Evolutionary conservation across 2,888 invertebrate species (phyloP), one percentile per base, ranked within the genome.

Genomic region (Ptilodon capucinus): DNA sequence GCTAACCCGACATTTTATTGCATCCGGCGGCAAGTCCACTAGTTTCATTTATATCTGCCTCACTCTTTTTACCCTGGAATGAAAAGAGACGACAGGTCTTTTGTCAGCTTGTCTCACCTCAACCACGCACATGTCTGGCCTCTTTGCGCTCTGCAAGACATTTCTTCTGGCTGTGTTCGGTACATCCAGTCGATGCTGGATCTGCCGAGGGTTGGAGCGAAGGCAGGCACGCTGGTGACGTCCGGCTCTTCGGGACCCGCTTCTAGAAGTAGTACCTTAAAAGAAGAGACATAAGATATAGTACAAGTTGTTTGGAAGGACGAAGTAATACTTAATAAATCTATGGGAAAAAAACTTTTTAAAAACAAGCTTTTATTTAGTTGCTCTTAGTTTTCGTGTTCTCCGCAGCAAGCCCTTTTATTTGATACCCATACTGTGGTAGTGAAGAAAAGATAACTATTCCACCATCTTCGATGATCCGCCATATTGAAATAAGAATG

Each of bases 101-200:
- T 0, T n/a, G 28, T 28, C n/a, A n/a, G n/a, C n/a, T n/a, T n/a
- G 2, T 28, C 38, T 25, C 79, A 90, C 90, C 90, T 87, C 19
- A 78, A 66, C 94, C 94, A 94, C 7, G 86, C 68, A 51, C 94
- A 94, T 1, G 91, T 88, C 13, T 92, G 91, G 2, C 92, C 91
- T 35, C 88, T 82, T 60, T 92, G 90, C 0, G 94, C 92, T 40
- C 92, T 79, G 61, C 94, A 95, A 0, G 92, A 91, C 57, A 92
- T 71, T 51, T 92, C 87, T 48, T 94, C 92, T 0, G 94, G 94
- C 67, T 94, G 94, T 0, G 95, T 95, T 42, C 92, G 81, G 74
- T 94, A 95, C 61, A 88, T 89, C 95, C 95, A 95, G 72, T 95
- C 95, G 23, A 95, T 92, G 65, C 90, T 93, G 17, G 94, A 94